Base-by-base conservation (phyloP, 2,113 vertebrate species). In the Paradoxurus hermaphroditus region DNA sequence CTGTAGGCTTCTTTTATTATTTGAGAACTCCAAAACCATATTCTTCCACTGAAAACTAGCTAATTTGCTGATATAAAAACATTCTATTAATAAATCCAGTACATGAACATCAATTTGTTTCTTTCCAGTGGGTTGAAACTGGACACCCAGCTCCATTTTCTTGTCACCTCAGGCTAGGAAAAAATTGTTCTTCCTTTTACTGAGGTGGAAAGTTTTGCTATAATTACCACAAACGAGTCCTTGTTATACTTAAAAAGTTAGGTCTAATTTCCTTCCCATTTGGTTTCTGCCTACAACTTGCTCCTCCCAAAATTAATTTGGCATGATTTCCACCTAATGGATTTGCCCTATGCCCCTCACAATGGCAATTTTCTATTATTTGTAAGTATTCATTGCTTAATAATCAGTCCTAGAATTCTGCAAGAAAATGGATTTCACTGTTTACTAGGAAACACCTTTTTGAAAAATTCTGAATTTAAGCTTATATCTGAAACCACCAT, bases 191-290 rank as follows among this genome's bases (percentile, higher is more conserved):
- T 36, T 82, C 18, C 27, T 90, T 70, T 31, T 11, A 34, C 13
- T 6, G 7, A 51, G 13, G 9, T n/a, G 21, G 51, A 73, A 18
- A 59, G 2, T 82, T 95, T 95, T 91, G 83, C 59, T n/a, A 0
- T 46, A 31, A 94, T 59, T 97, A 96, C 31, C 63, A 96, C 44
- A 53, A 83, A 87, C 23, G 14, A 86, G 25, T 86, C 73, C 53
- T 70, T 59, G 46, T 11, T 44, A 31, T 63, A 29, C 51, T 77
- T 41, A 90, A n/a, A 65, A 90, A n/a, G 56, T 0, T 34, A 70
- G 62, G 46, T 36, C 72, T 62, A 62, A 51, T 62, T 56, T 34
- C 44, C 31, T 73, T 56, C 73, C 23, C 67, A 56, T 23, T 67
- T 67, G 16, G 83, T 59, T 67, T 90, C 25, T 39, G 93, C 67